Evolutionary conservation across 1,140 invertebrate genomes (phyloP), one percentile per base, ranked within the genome.

Genomic region (Trachelipus rathkii): DNA sequence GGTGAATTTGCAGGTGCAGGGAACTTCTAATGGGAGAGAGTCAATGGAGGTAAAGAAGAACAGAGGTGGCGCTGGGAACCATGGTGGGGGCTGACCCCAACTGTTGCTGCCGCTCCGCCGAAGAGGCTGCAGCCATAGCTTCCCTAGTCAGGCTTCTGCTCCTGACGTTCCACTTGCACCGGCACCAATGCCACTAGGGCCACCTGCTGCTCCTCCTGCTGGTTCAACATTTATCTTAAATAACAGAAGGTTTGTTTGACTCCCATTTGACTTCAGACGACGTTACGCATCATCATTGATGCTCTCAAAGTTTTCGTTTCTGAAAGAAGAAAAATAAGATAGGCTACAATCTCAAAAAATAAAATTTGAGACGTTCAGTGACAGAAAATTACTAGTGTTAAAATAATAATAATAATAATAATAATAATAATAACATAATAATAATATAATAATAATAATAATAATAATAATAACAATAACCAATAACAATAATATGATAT

Each of bases 281-380:
- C 92, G 89, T 78, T 92, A n/a, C n/a, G 89, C 71, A 89, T 89
- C 81, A 91, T 87, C 80, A 92, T 87, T 10, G 91, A 90, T 13
- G 91, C 91, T 79, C 92, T 87, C 77, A 94, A 85, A 0, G 90
- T 92, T 84, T 94, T 0, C 93, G 89, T 87, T 94, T 94, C 92
- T 94, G 80, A 72, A 81, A 68, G 21, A 50, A n/a, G 46, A n/a
- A n/a, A n/a, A n/a, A n/a, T n/a, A n/a, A n/a, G n/a, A n/a, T n/a
- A n/a, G n/a, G n/a, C n/a, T n/a, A n/a, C n/a, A n/a, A n/a, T n/a
- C n/a, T n/a, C n/a, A n/a, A n/a, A n/a, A n/a, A n/a, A n/a, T n/a
- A n/a, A n/a, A n/a, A n/a, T n/a, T n/a, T n/a, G n/a, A n/a, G n/a
- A n/a, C n/a, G n/a, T n/a, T n/a, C n/a, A n/a, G n/a, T n/a, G n/a